Evolutionary conservation across 2,797 vertebrate genomes (phyloP), one percentile per base, ranked within the genome.

Genomic region (Spheniscus humboldti): DNA sequence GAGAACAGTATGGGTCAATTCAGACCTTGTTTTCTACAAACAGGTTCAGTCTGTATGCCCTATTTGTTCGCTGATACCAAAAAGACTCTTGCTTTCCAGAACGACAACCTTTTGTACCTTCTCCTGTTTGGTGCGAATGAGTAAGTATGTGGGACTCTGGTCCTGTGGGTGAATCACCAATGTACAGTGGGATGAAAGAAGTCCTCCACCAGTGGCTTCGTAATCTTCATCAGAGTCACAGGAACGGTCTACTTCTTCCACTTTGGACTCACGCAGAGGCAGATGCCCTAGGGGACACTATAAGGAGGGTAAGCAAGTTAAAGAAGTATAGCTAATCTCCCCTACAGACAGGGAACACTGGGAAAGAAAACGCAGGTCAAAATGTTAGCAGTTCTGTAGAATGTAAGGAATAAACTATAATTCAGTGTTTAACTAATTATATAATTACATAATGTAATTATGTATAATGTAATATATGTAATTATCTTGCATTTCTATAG

Each of bases 201-300:
- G 98, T 23, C 98, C 98, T 56, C 98, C 98, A 62, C 98, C 98
- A 67, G 96, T 93, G 2, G 98, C 97, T 96, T 99, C 99, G 22
- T 99, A 99, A 97, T 99, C 99, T 96, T 99, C 99, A 10, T 99
- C 99, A 2, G 99, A 99, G 95, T 99, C 99, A 94, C 99, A 99
- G 86, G 99, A 99, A 50, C 99, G 98, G 90, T 99, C 99, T 37
- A 99, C 99, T 96, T 99, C 99, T 96, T 99, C 98, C 59, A 99
- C 98, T 23, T 90, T 97, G 2, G 99, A 99, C 23, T 98, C 98
- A 16, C 97, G 97, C 81, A 99, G 88, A 66, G 98, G 98, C 88
- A 99, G 98, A 94, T 98, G 98, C 74, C 99, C 99, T 67, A 99
- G 98, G 53, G 99, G 99, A 95, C 98, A 97, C 99, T 99, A 68